A percentile compares a stretch with the other conserved stretches of the same genome.
phyloP scores from a whole-genome alignment of 2,797 vertebrate species.

The Aeoliscus strigatus region DNA sequence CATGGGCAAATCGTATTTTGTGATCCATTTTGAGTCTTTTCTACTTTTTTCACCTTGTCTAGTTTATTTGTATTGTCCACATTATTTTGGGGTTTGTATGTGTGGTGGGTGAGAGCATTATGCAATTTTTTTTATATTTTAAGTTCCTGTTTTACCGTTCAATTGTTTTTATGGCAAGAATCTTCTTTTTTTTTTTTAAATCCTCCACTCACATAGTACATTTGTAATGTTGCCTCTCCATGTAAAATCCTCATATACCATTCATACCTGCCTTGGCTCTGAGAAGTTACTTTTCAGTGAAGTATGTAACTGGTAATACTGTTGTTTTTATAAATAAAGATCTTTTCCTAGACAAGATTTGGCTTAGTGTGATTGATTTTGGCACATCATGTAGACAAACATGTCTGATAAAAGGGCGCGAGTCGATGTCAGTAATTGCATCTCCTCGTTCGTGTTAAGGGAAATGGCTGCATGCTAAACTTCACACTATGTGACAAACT shows the following conservation, averaged over 20 bases:
- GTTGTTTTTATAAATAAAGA: slow-evolving; percentile 79
- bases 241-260: slow-evolving; percentile 70
- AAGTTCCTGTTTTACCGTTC: slow-evolving; percentile 62
- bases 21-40: slow-evolving; percentile 33
- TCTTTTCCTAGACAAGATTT: slow-evolving; percentile 70
- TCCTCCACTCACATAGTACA: slow-evolving; percentile 56
- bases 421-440: slow-evolving; percentile 29
- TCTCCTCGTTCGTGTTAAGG: slow-evolving; percentile 17
- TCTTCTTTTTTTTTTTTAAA: slow-evolving; percentile 43
- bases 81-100: slow-evolving; percentile 33
- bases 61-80: slow-evolving; percentile 45
- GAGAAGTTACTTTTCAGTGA: slow-evolving; percentile 75
- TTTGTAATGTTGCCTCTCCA: slow-evolving; percentile 74
- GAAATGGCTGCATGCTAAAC: slow-evolving; percentile 13
- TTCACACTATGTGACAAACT: slow-evolving; percentile 29
- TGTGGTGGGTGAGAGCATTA: slow-evolving; percentile 65
- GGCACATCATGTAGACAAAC: slow-evolving; percentile 31
- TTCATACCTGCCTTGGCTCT: slow-evolving; percentile 79
- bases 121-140: slow-evolving; percentile 70
- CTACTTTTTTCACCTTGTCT: slow-evolving; percentile 28
- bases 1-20: slow-evolving; percentile 59
- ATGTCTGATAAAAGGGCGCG: slow-evolving; percentile 49
- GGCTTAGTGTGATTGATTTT: slow-evolving; percentile 31
- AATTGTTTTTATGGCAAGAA: slow-evolving; percentile 66
- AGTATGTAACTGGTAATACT: slow-evolving; percentile 79